These are phyloP conservation scores for Delichon dasypus DNA, from an alignment of 2,797 vertebrate species.

Conservation along the genomic window DNA sequence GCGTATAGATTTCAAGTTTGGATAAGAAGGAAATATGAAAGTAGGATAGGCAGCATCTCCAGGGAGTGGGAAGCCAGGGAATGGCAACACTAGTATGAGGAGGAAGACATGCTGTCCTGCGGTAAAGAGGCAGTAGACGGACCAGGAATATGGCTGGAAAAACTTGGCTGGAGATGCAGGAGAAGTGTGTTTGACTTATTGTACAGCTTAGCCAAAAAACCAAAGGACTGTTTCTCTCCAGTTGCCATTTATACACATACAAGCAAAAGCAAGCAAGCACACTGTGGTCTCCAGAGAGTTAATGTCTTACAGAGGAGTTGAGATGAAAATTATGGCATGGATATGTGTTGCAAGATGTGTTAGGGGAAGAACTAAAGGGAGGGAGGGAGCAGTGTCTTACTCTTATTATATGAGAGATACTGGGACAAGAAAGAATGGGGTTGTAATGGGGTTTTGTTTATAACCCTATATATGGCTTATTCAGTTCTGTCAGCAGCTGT, in stretches of 20 bases:
- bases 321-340: neutral
- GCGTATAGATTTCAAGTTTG: neutral
- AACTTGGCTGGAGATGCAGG: neutral
- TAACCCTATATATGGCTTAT: rapidly evolving
- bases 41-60: neutral
- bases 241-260: neutral
- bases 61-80: neutral
- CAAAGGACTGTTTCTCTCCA: neutral
- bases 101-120: neutral
- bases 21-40: neutral
- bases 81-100: neutral
- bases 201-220: neutral
- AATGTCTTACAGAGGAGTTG: neutral
- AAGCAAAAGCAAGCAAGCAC: neutral
- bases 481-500: neutral
- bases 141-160: neutral
- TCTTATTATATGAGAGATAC: neutral
- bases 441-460: neutral
- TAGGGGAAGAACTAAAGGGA: neutral
- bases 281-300: neutral
- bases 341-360: neutral
- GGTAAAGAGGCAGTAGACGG: neutral
- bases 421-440: neutral
- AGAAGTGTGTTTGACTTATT: neutral
- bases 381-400: neutral